phyloP scores from a whole-genome alignment of 1,140 invertebrate species.

The Laupala kohalensis region DNA sequence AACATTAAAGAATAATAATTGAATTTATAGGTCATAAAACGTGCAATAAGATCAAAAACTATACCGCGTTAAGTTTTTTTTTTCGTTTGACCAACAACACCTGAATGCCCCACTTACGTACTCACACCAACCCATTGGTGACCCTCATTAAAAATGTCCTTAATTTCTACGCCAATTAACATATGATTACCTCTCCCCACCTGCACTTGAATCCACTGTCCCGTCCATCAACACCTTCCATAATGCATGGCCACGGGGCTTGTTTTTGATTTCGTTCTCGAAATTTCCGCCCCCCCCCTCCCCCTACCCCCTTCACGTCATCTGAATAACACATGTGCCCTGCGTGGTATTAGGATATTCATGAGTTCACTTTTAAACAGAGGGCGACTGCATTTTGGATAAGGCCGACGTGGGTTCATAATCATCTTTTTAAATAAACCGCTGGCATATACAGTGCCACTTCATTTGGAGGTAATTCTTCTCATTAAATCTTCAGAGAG shows the following conservation, averaged over 20 bases:
- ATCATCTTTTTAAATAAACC: background rate
- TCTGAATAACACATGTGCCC: background rate
- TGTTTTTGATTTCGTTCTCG: background rate
- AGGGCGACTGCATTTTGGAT: background rate
- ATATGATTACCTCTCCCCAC: background rate
- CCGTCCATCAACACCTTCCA: background rate
- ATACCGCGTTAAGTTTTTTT: too few relatives aligned
- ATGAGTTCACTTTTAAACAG: background rate
- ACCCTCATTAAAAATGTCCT: background rate
- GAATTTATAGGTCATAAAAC: too few relatives aligned
- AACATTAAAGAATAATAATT: too few relatives aligned
- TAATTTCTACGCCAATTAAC: background rate
- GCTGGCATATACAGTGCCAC: background rate
- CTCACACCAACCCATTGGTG: too few relatives aligned
- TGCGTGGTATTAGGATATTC: background rate
- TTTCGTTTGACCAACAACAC: too few relatives aligned
- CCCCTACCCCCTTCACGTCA: too few relatives aligned
- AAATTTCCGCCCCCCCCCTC: background rate
- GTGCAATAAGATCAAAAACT: too few relatives aligned
- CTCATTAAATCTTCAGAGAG: background rate
- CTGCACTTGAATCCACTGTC: background rate
- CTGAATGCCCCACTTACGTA: too few relatives aligned
- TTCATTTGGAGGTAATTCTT: background rate
- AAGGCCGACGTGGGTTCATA: background rate
- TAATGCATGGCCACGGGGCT: background rate